Evolutionary conservation across 1,140 invertebrate species (phyloP).

Genomic region (Drosophila prosaltans): DNA sequence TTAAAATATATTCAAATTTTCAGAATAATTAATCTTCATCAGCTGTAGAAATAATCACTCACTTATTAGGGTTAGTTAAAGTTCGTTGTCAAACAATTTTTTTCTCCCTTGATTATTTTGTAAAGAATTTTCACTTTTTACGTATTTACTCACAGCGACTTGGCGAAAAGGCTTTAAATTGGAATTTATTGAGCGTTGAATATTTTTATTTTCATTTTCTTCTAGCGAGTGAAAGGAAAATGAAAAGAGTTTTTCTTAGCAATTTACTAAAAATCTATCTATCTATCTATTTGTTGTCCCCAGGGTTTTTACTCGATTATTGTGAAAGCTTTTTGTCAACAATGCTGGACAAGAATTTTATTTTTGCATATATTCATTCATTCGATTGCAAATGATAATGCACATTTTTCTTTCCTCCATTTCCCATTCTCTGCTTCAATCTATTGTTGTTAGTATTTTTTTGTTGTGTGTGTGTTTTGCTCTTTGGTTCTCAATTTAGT

Average conservation of each 20-base stretch:
- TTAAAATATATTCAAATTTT: too few species aligned
- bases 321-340: constrained; percentile 58
- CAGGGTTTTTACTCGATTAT: constrained; percentile 44
- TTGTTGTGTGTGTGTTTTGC: neutral
- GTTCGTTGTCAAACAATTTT: neutral
- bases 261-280: constrained; percentile 59
- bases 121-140: neutral
- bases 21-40: too few species aligned
- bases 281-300: constrained; percentile 23
- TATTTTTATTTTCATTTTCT: neutral
- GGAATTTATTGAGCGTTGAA: constrained; percentile 6
- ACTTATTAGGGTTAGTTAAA: neutral
- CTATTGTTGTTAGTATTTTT: neutral
- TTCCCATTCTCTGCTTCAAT: neutral
- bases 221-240: neutral
- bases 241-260: constrained; percentile 16
- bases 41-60: too few species aligned
- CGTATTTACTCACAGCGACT: neutral
- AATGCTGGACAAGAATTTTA: constrained; percentile 27
- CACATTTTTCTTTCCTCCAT: neutral
- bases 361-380: constrained; percentile 30
- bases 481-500: constrained; percentile 22
- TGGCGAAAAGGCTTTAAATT: neutral
- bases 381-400: constrained; percentile 72
- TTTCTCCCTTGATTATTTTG: neutral